Evolutionary conservation across 1,140 invertebrate genomes (phyloP).

Genomic region (Panagrolaimus sp.): DNA sequence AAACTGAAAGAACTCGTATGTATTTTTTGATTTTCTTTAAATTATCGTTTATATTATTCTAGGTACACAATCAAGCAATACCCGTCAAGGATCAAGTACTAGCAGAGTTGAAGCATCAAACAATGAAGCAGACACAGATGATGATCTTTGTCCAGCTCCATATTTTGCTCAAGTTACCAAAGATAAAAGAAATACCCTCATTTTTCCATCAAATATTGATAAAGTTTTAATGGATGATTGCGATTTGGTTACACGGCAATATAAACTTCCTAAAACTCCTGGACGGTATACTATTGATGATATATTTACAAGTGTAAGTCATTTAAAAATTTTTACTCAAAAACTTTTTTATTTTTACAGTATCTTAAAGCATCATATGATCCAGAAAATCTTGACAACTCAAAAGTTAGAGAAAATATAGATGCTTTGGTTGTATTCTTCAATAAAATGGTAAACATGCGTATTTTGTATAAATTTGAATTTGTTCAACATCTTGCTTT

Average conservation of each 20-base stretch:
- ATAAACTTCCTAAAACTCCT: not conserved
- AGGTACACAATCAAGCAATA: not conserved
- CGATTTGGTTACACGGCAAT: not conserved
- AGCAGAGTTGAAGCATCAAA: not conserved
- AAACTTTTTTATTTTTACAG: too few relatives aligned
- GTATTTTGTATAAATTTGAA: constrained; percentile 2
- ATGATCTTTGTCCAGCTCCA: not conserved
- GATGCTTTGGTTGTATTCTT: not conserved
- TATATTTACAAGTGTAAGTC: not conserved
- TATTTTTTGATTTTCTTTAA: not conserved
- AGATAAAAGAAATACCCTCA: not conserved
- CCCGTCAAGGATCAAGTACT: not conserved
- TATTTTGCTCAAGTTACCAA: not conserved
- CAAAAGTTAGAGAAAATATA: too few relatives aligned
- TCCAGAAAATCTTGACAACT: too few relatives aligned
- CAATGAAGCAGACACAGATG: not conserved
- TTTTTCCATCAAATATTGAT: not conserved
- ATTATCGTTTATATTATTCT: not conserved
- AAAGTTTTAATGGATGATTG: not conserved
- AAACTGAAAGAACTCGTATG: not conserved
- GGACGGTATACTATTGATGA: not conserved
- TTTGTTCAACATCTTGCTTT: not conserved
- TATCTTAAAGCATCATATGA: too few relatives aligned
- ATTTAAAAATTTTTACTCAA: not conserved
- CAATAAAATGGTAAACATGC: not conserved